These are phyloP conservation scores for Puntigrus tetrazona DNA, from an alignment of 2,113 vertebrate species.

Conservation along the genomic window DNA sequence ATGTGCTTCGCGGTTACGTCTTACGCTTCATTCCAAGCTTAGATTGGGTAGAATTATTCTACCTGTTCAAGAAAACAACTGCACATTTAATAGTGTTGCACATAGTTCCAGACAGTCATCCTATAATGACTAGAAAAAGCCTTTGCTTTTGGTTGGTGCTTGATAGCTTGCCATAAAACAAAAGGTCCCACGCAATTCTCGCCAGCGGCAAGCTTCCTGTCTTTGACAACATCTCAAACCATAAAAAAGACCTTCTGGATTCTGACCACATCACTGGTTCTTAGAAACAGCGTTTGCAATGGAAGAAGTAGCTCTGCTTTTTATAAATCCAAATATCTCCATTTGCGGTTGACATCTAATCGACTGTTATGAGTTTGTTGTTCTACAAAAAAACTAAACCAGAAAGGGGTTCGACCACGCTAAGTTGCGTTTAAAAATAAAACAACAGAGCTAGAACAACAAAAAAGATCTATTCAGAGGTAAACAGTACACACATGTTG, in stretches of 20 bases:
- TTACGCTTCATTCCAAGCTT: not conserved
- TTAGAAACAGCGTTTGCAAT: slow-evolving; percentile 36
- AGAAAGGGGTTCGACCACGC: slow-evolving; percentile 2
- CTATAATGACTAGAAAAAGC: slow-evolving; percentile 28
- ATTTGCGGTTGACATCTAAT: slow-evolving; percentile 45
- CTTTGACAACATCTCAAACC: slow-evolving; percentile 45
- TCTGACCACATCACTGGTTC: slow-evolving; percentile 31
- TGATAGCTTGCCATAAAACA: slow-evolving; percentile 34
- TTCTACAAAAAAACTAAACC: slow-evolving; percentile 25
- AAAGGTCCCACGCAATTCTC: slow-evolving; percentile 45
- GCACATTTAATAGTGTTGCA: not conserved
- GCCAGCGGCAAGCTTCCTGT: slow-evolving; percentile 46
- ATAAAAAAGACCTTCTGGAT: slow-evolving; percentile 13
- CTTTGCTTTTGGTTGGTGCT: slow-evolving; percentile 26
- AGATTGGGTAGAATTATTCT: not conserved
- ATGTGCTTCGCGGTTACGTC: not conserved
- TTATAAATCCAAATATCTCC: slow-evolving; percentile 27
- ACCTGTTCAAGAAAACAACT: not conserved
- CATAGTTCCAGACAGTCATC: slow-evolving; percentile 1
- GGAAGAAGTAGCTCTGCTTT: slow-evolving; percentile 31
- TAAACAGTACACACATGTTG: slow-evolving; percentile 45
- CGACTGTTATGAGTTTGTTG: slow-evolving; percentile 29
- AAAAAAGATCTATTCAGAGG: slow-evolving; percentile 17
- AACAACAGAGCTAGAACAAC: not conserved
- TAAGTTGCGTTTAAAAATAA: slow-evolving; percentile 17